Conservation (phyloP, 2,888 invertebrate genomes). For the Muschampia plurimacula region DNA sequence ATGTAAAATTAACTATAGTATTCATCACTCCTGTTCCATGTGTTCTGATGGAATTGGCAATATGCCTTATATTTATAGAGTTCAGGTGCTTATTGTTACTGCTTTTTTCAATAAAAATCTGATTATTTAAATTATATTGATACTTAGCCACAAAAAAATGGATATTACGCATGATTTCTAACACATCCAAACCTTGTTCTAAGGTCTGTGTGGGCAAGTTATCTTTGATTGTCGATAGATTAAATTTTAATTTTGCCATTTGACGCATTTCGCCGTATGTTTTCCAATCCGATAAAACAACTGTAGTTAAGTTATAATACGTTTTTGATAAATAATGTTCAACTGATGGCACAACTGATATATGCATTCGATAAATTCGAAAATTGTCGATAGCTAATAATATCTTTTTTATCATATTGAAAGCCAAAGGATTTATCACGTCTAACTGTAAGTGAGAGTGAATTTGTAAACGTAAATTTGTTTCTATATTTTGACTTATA, state of each 20-base stretch:
- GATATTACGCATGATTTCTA: conserved; percentile 98
- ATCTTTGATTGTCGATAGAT: conserved; percentile 94
- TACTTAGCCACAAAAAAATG: conserved; percentile 97
- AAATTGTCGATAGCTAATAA: conserved; percentile 86
- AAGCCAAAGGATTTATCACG: conserved; percentile 89
- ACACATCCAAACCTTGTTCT: conserved; percentile 98
- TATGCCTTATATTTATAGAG: conserved; percentile 97
- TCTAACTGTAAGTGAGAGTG: conserved; percentile 95
- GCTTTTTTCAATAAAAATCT: conserved; percentile 96
- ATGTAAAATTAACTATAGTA: conserved; percentile 96
- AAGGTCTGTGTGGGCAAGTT: conserved; percentile 98
- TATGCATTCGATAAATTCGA: conserved; percentile 83
- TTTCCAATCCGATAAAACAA: conserved; percentile 98
- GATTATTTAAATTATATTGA: conserved; percentile 97
- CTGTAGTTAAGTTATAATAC: conserved; percentile 98
- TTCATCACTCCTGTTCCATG: conserved; percentile 99
- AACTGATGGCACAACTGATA: conserved; percentile 88
- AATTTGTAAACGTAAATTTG: conserved; percentile 95
- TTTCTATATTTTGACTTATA: conserved; percentile 95
- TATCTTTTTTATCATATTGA: conserved; percentile 87
- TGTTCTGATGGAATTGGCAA: conserved; percentile 98
- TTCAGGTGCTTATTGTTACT: conserved; percentile 97
- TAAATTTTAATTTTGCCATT: conserved; percentile 94
- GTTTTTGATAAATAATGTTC: conserved; percentile 97
- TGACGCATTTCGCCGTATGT: conserved; percentile 98